Conservation (phyloP, 2,888 invertebrate species). For the Sinhomidia bicolor region DNA sequence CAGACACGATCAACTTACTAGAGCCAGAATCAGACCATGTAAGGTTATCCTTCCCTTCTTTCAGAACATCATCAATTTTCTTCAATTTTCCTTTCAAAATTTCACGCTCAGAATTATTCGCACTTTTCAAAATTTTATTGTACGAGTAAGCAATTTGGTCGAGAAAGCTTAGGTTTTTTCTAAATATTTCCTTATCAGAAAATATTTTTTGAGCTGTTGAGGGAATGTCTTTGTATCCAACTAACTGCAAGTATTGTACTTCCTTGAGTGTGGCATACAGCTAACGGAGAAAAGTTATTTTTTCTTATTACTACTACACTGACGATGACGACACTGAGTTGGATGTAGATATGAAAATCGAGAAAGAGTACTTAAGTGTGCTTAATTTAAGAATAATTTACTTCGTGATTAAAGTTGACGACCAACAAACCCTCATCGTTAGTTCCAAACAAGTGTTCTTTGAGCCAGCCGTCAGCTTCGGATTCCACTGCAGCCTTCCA, state of each 20-base stretch:
- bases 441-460: constrained; percentile 88
- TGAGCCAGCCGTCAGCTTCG: constrained; percentile 89
- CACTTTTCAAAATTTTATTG: constrained; percentile 90
- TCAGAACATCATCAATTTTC: constrained; percentile 91
- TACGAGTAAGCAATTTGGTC: constrained; percentile 84
- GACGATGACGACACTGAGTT: too few relatives aligned
- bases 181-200: constrained; percentile 89
- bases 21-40: constrained; percentile 89
- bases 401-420: constrained; percentile 92
- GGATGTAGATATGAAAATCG: too few relatives aligned
- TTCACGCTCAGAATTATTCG: constrained; percentile 92
- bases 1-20: not conserved
- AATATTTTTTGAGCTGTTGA: constrained; percentile 88
- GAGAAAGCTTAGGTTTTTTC: constrained; percentile 90
- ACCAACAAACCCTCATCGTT: constrained; percentile 87
- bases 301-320: too few relatives aligned
- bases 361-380: too few relatives aligned
- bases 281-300: constrained; percentile 82
- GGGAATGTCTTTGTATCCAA: constrained; percentile 88
- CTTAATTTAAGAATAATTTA: too few relatives aligned
- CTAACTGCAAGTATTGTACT: constrained; percentile 92
- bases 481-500: constrained; percentile 89
- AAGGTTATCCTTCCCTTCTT: constrained; percentile 88
- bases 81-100: constrained; percentile 92
- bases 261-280: constrained; percentile 92